Base-by-base conservation (phyloP, 2,888 invertebrate species). In the Tricholauxania praeusta region DNA sequence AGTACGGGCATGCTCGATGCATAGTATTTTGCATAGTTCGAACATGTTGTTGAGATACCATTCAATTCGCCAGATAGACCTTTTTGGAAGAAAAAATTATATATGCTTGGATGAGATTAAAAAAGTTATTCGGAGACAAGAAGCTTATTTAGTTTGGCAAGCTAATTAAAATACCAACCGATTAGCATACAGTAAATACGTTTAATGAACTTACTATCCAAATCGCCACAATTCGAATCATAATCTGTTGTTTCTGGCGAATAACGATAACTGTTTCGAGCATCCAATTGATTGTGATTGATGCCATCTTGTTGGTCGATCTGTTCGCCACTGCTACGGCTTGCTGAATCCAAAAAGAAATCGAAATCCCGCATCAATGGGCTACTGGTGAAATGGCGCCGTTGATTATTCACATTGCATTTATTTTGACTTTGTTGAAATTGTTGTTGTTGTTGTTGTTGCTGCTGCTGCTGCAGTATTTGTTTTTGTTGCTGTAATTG, bases 161-260 rank as follows among this genome's bases (percentile, higher is more conserved):
- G 1, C 1, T 22, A 22, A 22, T 22, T 22, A 28, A 2, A 4
- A 28, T 3, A 82, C 92, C 92, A 85, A 94, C 93, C 77, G 94
- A 94, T 87, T 95, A 96, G n/a, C n/a, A n/a, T n/a, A n/a, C n/a
- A n/a, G 85, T 95, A 96, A 88, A 97, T 97, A 39, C 39, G 7
- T 2, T 10, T 7, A 39, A 39, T 39, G 74, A 96, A 97, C 75
- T 95, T 95, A 83, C 95, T 96, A 86, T 96, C 96, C 81, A 95
- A 90, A 85, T 95, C 95, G 15, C 92, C 92, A 83, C 92, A 93
- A 85, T 94, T 94, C 77, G 95, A 95, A 88, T 96, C 97, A 86
- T 96, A 96, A 87, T 97, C 96, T 69, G 97, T 97, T 74, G 95
- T 94, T 88, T 96, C 97, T 8, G 96, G 96, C 55, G 96, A 96